Evolutionary conservation across 2,888 invertebrate genomes (phyloP).

Genomic region (Neocrepidodera transversa): DNA sequence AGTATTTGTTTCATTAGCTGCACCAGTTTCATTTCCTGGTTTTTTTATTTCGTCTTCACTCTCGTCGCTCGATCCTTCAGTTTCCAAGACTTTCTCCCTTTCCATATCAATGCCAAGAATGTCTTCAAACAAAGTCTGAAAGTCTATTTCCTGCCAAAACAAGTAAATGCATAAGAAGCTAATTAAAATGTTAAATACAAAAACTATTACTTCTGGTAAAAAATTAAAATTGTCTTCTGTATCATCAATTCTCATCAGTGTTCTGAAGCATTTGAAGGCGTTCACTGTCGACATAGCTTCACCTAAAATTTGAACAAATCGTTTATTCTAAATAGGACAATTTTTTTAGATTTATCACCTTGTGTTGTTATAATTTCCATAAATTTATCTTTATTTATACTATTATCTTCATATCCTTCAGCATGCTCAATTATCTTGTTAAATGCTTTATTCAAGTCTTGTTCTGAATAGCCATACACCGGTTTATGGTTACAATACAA

Average conservation of each 20-base stretch:
- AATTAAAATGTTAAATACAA: conserved; percentile 1
- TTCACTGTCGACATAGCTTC: conserved; percentile 45
- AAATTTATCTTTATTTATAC: conserved; percentile 46
- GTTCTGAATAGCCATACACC: conserved; percentile 63
- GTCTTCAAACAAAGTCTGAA: conserved; percentile 59
- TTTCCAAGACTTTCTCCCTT: conserved; percentile 35
- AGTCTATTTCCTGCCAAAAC: conserved; percentile 56
- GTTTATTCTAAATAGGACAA: too few relatives aligned
- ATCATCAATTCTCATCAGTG: conserved; percentile 42
- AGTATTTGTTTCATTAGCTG: too few relatives aligned
- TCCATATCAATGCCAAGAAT: conserved; percentile 64
- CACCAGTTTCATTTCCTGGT: neutral
- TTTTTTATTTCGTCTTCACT: neutral
- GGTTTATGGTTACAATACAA: conserved; percentile 73
- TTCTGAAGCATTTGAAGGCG: conserved; percentile 47
- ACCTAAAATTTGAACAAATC: conserved; percentile 45
- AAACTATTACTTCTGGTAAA: conserved; percentile 48
- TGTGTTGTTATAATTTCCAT: conserved; percentile 44
- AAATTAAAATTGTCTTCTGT: conserved; percentile 45
- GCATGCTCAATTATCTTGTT: conserved; percentile 48
- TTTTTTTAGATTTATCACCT: too few relatives aligned
- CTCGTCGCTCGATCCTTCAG: conserved; percentile 6
- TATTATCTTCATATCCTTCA: conserved; percentile 30
- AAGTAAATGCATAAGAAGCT: conserved; percentile 14
- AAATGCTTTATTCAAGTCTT: conserved; percentile 63